Percentiles rank a stretch among this genome's conserved stretches.
Evolutionary conservation across 2,888 invertebrate genomes (phyloP).

Genomic region (Harpalus rufipes): DNA sequence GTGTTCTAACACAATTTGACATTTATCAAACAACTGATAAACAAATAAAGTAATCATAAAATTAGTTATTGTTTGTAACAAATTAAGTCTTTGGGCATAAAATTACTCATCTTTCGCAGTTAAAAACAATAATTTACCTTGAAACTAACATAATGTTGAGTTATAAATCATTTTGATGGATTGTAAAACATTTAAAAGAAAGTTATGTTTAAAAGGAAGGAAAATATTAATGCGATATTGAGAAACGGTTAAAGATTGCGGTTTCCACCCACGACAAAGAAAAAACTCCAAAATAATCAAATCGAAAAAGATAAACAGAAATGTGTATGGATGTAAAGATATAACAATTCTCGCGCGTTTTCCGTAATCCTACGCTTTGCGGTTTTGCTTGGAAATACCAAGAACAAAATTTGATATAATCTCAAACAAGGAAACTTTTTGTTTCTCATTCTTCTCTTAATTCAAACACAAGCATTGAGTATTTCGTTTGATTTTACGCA

Average conservation of each 20-base stretch:
- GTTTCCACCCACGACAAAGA: constrained; percentile 21
- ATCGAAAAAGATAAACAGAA: constrained; percentile 34
- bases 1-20: too few species aligned
- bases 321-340: constrained; percentile 31
- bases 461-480: neutral
- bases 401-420: constrained; percentile 35
- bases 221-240: constrained; percentile 2
- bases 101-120: neutral
- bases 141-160: neutral
- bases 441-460: constrained; percentile 15
- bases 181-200: neutral
- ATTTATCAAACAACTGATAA: too few species aligned
- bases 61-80: too few species aligned
- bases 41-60: too few species aligned
- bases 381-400: constrained; percentile 32
- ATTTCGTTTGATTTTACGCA: constrained; percentile 9
- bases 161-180: neutral
- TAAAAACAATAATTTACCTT: constrained; percentile 1
- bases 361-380: constrained; percentile 51
- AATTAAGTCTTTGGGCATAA: too few species aligned
- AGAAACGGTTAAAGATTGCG: constrained; percentile 28
- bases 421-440: constrained; percentile 46
- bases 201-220: neutral
- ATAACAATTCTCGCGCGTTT: constrained; percentile 19
- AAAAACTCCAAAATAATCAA: constrained; percentile 26